These are phyloP conservation scores for Shargacucullia verbasci DNA, from an alignment of 2,888 invertebrate genomes.

Conservation along the genomic window DNA sequence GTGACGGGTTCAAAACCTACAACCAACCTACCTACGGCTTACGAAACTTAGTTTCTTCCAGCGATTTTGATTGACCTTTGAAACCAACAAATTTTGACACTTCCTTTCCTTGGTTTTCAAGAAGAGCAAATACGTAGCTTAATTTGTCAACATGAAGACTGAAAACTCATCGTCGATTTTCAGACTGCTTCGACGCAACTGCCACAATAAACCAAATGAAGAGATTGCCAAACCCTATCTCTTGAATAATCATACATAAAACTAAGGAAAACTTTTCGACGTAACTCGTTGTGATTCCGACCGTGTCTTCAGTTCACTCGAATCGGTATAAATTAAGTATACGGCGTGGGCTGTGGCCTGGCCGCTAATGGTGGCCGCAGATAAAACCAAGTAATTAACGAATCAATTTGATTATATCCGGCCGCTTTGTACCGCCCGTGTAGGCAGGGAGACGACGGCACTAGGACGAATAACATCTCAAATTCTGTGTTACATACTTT, in stretches of 20 bases:
- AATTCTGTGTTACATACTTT: no score
- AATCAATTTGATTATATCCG: constrained; percentile 81
- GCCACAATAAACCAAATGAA: no score
- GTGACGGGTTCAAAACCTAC: no score
- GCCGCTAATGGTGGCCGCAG: constrained; percentile 74
- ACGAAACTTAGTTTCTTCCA: no score
- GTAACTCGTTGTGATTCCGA: constrained; percentile 25
- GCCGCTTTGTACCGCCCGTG: constrained; percentile 68
- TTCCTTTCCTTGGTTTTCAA: no score
- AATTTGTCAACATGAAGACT: no score
- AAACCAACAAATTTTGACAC: no score
- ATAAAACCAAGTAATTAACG: constrained; percentile 82
- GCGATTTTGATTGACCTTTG: no score
- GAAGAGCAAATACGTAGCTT: no score
- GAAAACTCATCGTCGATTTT: no score
- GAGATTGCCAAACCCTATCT: neutral
- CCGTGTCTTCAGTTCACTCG: constrained; percentile 14
- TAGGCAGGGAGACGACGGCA: constrained; percentile 39
- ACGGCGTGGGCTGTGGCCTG: constrained; percentile 65
- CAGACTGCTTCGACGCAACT: no score
- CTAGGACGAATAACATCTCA: neutral
- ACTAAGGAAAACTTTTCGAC: neutral
- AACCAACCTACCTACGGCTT: no score
- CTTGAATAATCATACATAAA: neutral
- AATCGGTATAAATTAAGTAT: constrained; percentile 62